phyloP scores from a whole-genome alignment of 2,113 vertebrate species.

The Muntiacus reevesi region DNA sequence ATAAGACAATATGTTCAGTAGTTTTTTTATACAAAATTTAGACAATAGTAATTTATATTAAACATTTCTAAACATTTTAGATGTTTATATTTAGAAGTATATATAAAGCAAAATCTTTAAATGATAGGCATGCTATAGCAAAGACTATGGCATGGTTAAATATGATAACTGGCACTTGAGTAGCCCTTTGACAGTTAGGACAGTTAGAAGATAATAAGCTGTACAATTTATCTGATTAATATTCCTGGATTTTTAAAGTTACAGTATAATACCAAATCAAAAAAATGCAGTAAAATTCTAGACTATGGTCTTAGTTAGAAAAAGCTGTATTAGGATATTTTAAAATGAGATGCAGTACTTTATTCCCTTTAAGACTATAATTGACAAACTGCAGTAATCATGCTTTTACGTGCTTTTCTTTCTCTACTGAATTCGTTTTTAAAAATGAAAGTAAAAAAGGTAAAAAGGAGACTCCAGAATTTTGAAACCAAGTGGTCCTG shows the following conservation, averaged over 20 bases:
- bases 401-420: background rate
- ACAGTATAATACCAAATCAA: slow-evolving; percentile 27
- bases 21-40: slow-evolving; percentile 67
- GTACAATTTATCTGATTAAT: slow-evolving; percentile 30
- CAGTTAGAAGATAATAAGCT: slow-evolving; percentile 27
- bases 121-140: slow-evolving; percentile 28
- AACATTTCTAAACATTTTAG: slow-evolving; percentile 38
- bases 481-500: slow-evolving; percentile 81
- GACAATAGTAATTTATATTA: slow-evolving; percentile 61
- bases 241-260: slow-evolving; percentile 55
- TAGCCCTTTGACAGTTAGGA: background rate
- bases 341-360: slow-evolving; percentile 69
- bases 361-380: slow-evolving; percentile 62
- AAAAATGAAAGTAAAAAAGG: slow-evolving; percentile 67
- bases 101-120: slow-evolving; percentile 62
- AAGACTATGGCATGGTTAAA: background rate
- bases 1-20: slow-evolving; percentile 32
- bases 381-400: slow-evolving; percentile 65
- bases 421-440: slow-evolving; percentile 51
- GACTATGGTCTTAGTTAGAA: slow-evolving; percentile 63
- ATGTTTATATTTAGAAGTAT: slow-evolving; percentile 52
- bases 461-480: slow-evolving; percentile 76
- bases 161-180: background rate
- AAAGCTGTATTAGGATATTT: slow-evolving; percentile 60
- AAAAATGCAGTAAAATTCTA: slow-evolving; percentile 62